These are phyloP conservation scores for Gasteruption jaculator DNA, from an alignment of 2,888 invertebrate genomes.

Conservation along the genomic window DNA sequence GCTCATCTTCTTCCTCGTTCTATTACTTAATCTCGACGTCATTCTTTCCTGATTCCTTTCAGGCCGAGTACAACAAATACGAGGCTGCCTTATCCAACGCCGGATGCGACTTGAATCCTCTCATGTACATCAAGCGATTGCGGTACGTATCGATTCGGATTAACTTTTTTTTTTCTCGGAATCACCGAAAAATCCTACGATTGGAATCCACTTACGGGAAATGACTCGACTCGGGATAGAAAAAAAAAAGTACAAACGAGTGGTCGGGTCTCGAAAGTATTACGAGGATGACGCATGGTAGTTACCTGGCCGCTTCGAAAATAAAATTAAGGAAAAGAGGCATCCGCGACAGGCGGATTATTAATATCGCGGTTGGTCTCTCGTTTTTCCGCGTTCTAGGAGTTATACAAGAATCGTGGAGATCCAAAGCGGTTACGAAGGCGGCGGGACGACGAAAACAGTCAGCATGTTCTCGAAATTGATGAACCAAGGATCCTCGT, in stretches of 20 bases:
- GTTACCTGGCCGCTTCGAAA: too few species aligned
- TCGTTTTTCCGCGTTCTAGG: conserved; percentile 47
- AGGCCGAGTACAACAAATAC: conserved; percentile 78
- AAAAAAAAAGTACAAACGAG: too few species aligned
- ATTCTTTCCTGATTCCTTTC: conserved; percentile 20
- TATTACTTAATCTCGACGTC: too few species aligned
- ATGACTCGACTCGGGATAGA: too few species aligned
- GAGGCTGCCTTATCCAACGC: conserved; percentile 72
- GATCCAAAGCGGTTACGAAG: conserved; percentile 79
- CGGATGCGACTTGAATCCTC: conserved; percentile 80
- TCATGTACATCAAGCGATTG: conserved; percentile 91
- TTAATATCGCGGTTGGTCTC: too few species aligned
- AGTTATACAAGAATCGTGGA: conserved; percentile 74
- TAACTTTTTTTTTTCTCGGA: not conserved
- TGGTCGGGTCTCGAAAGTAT: too few species aligned
- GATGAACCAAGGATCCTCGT: conserved; percentile 93
- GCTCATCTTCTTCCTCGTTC: too few species aligned
- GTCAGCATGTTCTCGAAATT: conserved; percentile 98
- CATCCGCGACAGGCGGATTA: too few species aligned
- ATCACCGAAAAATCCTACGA: conserved; percentile 2
- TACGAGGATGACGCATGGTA: too few species aligned
- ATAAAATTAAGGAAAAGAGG: too few species aligned
- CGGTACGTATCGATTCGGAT: conserved; percentile 59
- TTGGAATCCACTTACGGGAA: too few species aligned
- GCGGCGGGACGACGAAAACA: conserved; percentile 90